A percentile compares a stretch with the other conserved stretches of the same genome.
Evolutionary conservation across 2,888 invertebrate genomes (phyloP).

Genomic region (Notodonta dromedarius): DNA sequence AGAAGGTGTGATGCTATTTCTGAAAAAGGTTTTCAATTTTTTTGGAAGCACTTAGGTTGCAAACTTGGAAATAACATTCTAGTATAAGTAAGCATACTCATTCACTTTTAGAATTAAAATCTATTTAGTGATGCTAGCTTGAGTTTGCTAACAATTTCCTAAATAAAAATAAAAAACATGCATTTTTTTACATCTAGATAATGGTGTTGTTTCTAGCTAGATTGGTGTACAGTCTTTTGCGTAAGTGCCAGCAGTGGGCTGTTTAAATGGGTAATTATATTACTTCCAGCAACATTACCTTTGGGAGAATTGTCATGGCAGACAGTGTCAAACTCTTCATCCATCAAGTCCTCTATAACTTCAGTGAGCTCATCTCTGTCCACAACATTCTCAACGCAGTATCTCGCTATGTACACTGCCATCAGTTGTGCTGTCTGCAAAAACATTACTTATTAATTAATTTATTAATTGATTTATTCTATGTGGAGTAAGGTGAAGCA

Average conservation of each 20-base stretch:
- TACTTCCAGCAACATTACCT: slow-evolving; percentile 62
- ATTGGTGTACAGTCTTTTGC: no score
- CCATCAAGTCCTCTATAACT: slow-evolving; percentile 88
- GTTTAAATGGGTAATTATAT: background rate
- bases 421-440: slow-evolving; percentile 86
- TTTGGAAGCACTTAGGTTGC: no score
- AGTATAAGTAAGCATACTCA: background rate
- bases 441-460: background rate
- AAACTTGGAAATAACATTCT: background rate
- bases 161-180: no score
- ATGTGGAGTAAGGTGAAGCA: no score
- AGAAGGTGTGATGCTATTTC: slow-evolving; percentile 85
- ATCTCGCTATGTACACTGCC: slow-evolving; percentile 86
- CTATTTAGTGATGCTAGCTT: no score
- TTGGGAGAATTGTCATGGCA: slow-evolving; percentile 89
- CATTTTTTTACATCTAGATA: no score
- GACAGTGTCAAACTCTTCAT: slow-evolving; percentile 89
- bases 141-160: no score
- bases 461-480: no score
- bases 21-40: slow-evolving; percentile 45
- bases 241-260: no score
- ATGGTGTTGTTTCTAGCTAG: no score
- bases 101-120: no score
- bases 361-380: slow-evolving; percentile 85
- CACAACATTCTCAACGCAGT: slow-evolving; percentile 85